Evolutionary conservation across 1,140 invertebrate genomes (phyloP).

Genomic region (Neelides sp.): DNA sequence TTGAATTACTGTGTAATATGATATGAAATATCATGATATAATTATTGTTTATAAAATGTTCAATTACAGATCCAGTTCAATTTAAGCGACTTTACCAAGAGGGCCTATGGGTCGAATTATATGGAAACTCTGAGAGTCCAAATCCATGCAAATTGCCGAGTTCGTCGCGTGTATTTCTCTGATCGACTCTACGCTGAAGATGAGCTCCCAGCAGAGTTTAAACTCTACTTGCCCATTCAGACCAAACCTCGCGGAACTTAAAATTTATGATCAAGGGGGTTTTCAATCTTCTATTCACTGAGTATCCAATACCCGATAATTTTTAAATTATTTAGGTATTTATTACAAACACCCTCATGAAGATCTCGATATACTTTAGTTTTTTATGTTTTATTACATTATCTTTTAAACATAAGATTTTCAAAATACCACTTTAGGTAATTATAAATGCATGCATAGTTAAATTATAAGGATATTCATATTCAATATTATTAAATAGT

Average conservation of each 20-base stretch:
- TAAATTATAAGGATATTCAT: no score
- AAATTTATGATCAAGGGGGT: no score
- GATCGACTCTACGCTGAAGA: slow-evolving; percentile 98
- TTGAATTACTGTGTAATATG: slow-evolving; percentile 1
- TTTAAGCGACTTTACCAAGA: slow-evolving; percentile 89
- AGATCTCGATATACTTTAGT: no score
- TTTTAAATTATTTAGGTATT: no score
- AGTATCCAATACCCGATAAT: no score
- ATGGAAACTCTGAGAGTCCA: slow-evolving; percentile 95
- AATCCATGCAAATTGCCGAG: slow-evolving; percentile 97
- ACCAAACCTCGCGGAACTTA: slow-evolving; percentile 47
- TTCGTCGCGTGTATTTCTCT: slow-evolving; percentile 95
- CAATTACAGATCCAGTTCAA: slow-evolving; percentile 83
- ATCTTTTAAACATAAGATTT: no score
- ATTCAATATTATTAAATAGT: no score
- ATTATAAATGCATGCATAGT: no score
- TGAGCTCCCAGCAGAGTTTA: slow-evolving; percentile 97
- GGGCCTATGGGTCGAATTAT: slow-evolving; percentile 98
- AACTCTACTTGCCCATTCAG: slow-evolving; percentile 86
- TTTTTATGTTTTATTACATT: no score
- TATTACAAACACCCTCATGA: no score
- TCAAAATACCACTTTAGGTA: no score
- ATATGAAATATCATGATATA: not conserved
- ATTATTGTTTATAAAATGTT: not conserved
- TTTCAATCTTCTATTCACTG: no score